Conservation (phyloP, 2,888 invertebrate genomes). For the Chrysolina americana region DNA sequence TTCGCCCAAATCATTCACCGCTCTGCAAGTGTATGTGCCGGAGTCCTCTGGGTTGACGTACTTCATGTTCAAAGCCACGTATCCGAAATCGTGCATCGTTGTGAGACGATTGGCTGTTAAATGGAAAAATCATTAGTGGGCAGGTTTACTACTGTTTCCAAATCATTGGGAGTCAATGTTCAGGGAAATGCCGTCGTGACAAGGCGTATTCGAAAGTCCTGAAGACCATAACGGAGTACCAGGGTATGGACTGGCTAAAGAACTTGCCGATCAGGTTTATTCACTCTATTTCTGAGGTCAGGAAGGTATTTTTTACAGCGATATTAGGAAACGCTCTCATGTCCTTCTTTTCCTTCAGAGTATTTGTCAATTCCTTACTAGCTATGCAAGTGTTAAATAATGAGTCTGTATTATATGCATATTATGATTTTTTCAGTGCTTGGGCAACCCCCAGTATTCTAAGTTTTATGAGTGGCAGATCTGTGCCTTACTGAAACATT, state of each 20-base stretch:
- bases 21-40: slow-evolving; percentile 95
- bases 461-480: no score
- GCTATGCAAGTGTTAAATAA: not conserved
- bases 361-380: not conserved
- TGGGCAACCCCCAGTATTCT: no score
- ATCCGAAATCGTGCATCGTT: slow-evolving; percentile 98
- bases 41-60: slow-evolving; percentile 96
- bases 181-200: not conserved
- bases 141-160: no score
- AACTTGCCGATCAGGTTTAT: no score
- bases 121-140: slow-evolving; percentile 11
- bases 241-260: no score
- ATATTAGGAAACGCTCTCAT: no score
- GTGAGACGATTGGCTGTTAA: slow-evolving; percentile 86
- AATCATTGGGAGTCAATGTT: not conserved
- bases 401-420: not conserved
- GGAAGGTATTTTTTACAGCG: no score
- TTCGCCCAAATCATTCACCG: slow-evolving; percentile 93
- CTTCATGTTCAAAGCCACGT: slow-evolving; percentile 95
- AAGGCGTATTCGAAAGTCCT: no score
- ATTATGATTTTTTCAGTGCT: no score
- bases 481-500: no score
- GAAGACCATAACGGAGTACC: no score
- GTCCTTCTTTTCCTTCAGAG: not conserved
- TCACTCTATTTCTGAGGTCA: no score